Evolutionary conservation across 1,140 invertebrate species (phyloP).

Genomic region (Aphidius ervi): DNA sequence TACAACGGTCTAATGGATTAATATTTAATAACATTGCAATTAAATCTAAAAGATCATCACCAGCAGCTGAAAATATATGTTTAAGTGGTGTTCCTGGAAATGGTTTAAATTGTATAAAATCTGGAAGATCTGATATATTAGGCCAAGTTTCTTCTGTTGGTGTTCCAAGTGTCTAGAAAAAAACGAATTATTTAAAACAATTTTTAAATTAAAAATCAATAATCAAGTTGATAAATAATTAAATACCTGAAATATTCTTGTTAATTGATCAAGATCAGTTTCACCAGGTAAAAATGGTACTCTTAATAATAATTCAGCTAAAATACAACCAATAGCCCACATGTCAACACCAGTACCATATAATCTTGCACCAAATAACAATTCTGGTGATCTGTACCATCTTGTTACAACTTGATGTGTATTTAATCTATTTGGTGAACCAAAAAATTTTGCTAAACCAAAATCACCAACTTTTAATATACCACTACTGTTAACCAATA

Average conservation of each 20-base stretch:
- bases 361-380: constrained; percentile 90
- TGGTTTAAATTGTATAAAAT: constrained; percentile 90
- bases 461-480: constrained; percentile 98
- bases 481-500: constrained; percentile 89
- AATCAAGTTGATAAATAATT: background rate
- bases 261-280: constrained; percentile 93
- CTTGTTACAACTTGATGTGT: constrained; percentile 98
- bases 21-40: constrained; percentile 75
- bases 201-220: constrained; percentile 2
- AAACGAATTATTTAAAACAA: background rate
- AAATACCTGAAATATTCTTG: constrained; percentile 82
- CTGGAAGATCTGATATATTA: constrained; percentile 77
- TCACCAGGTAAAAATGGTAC: constrained; percentile 95
- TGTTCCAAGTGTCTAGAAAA: constrained; percentile 68
- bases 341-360: constrained; percentile 97
- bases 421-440: constrained; percentile 92
- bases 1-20: constrained; percentile 81
- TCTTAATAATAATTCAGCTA: constrained; percentile 90
- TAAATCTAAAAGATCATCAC: constrained; percentile 87
- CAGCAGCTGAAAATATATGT: constrained; percentile 93
- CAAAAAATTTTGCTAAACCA: constrained; percentile 95
- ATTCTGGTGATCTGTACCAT: constrained; percentile 90
- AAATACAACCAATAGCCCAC: constrained; percentile 97
- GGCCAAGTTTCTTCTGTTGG: constrained; percentile 93
- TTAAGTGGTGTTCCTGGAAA: constrained; percentile 79